A percentile compares a stretch with the other conserved stretches of the same genome.
Conservation (phyloP, 2,797 vertebrate genomes). For the Anolis apletophallus region DNA sequence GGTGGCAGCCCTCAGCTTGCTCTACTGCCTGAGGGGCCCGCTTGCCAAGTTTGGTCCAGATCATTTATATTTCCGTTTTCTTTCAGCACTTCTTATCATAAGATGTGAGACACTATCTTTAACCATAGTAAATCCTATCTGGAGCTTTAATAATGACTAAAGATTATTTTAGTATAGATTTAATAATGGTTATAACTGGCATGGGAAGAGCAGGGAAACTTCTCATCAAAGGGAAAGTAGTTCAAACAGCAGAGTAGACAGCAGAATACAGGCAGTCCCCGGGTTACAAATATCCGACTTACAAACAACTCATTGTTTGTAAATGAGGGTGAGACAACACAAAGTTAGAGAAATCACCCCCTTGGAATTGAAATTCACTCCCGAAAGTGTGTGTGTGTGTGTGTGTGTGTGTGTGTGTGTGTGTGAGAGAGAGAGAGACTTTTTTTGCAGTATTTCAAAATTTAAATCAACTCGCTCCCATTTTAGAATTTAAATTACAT, state of each 20-base stretch:
- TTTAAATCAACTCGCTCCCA: constrained; percentile 7
- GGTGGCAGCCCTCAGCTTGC: too few species aligned
- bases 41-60: too few species aligned
- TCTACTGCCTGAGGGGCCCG: too few species aligned
- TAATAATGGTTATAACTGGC: not conserved
- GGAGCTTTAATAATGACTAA: too few species aligned
- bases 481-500: constrained; percentile 5
- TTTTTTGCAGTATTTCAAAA: constrained; percentile 35
- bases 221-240: not conserved
- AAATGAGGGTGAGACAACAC: too few species aligned
- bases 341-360: too few species aligned
- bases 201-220: not conserved
- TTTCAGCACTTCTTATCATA: not conserved
- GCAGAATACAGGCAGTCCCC: too few species aligned
- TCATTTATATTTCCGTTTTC: not conserved
- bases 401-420: constrained; percentile 45
- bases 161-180: not conserved
- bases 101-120: not conserved
- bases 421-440: not conserved
- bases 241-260: not conserved
- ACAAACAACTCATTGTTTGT: too few species aligned
- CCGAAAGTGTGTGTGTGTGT: too few species aligned
- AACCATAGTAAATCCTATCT: not conserved
- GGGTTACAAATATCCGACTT: too few species aligned
- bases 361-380: too few species aligned